Evolutionary conservation across 2,113 vertebrate genomes (phyloP).

Genomic region (Sinocyclocheilus maitianheensis): DNA sequence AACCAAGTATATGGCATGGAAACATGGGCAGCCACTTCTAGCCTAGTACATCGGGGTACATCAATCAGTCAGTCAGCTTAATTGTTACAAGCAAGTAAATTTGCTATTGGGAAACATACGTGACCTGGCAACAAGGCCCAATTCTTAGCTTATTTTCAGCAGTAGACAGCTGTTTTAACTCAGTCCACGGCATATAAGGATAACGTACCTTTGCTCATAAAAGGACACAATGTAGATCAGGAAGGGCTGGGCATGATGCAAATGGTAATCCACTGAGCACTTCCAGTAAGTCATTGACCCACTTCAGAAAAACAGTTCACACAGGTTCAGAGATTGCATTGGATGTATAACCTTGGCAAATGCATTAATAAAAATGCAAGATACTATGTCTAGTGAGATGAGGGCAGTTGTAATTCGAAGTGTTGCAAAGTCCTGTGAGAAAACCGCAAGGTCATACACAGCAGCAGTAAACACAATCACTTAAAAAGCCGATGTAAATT

Average conservation of each 20-base stretch:
- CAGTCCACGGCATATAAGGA: background rate
- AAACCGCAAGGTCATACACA: conserved; percentile 44
- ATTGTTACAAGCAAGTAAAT: conserved; percentile 46
- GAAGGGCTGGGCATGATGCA: background rate
- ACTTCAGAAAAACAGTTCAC: background rate
- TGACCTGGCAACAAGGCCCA: background rate
- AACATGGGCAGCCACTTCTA: conserved; percentile 12
- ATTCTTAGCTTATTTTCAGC: background rate
- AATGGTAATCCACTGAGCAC: background rate
- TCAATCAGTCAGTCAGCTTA: conserved; percentile 24
- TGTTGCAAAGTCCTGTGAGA: conserved; percentile 22
- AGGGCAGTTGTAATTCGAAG: conserved; percentile 9
- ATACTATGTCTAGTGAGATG: background rate
- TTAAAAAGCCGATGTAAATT: conserved; percentile 53
- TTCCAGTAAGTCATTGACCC: conserved; percentile 14
- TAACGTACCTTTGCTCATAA: background rate
- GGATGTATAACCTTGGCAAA: background rate
- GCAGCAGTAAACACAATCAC: conserved; percentile 28
- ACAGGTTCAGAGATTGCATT: background rate
- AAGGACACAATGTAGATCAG: background rate
- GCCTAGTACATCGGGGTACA: conserved; percentile 32
- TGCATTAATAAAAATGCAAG: background rate
- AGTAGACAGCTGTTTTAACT: background rate
- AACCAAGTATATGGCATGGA: conserved; percentile 23
- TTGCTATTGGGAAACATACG: conserved; percentile 39